These are phyloP conservation scores for Macaca nemestrina DNA, from an alignment of 2,113 vertebrate genomes.

Conservation along the genomic window DNA sequence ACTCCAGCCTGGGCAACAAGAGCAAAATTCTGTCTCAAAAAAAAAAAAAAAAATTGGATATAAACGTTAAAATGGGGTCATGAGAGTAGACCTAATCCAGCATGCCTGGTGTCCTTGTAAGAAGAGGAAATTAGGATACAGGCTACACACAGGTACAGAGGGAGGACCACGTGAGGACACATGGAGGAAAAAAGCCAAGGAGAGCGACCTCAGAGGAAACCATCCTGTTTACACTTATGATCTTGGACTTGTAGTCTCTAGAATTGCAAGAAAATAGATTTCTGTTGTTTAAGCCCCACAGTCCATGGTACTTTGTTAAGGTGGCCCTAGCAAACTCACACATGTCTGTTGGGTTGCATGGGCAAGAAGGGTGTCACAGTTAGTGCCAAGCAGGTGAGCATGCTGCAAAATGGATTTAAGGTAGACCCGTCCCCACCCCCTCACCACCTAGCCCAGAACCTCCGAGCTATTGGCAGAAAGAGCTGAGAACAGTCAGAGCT, in stretches of 20 bases:
- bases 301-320: not conserved
- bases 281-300: not conserved
- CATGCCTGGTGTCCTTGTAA: not conserved
- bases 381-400: not conserved
- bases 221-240: not conserved
- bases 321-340: not conserved
- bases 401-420: not conserved
- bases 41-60: not conserved
- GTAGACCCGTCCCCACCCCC: not conserved
- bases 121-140: not conserved
- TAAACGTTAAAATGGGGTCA: not conserved
- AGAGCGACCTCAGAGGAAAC: not conserved
- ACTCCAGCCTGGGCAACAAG: no score
- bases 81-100: not conserved
- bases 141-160: not conserved
- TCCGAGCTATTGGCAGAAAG: not conserved
- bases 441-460: not conserved
- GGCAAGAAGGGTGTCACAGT: no score
- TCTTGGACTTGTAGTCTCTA: not conserved
- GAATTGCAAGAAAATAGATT: not conserved
- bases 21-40: fast-evolving
- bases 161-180: not conserved
- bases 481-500: no score
- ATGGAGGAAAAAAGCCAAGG: not conserved
- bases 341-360: not conserved